phyloP scores from a whole-genome alignment of 2,113 vertebrate species.

The Plotosus lineatus region DNA sequence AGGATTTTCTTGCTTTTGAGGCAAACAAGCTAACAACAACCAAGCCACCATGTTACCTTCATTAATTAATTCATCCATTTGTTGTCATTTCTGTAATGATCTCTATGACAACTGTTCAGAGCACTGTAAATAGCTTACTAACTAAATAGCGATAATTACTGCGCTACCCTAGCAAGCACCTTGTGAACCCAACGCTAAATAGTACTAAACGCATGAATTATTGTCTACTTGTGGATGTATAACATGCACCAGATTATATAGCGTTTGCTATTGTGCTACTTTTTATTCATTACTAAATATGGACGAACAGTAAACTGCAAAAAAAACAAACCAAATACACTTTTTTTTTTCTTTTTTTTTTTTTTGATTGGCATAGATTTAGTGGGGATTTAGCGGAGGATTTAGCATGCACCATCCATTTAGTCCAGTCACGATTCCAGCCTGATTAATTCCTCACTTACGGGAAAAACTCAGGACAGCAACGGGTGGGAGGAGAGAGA shows the following conservation, averaged over 20 bases:
- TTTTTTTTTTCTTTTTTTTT: background rate
- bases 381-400: conserved; percentile 10
- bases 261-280: too few relatives aligned
- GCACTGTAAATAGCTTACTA: background rate
- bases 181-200: background rate
- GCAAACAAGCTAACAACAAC: too few relatives aligned
- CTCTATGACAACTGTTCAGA: background rate
- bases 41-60: too few relatives aligned
- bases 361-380: background rate
- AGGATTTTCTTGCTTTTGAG: too few relatives aligned
- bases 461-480: background rate
- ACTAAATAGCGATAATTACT: background rate
- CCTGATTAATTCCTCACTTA: conserved; percentile 35
- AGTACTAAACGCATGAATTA: background rate
- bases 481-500: background rate
- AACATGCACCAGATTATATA: background rate
- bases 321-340: background rate
- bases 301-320: background rate
- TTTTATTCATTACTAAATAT: background rate
- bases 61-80: too few relatives aligned
- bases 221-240: background rate
- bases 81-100: background rate
- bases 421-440: conserved; percentile 31
- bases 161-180: background rate
- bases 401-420: conserved; percentile 35